phyloP scores from a whole-genome alignment of 2,797 vertebrate genomes.

The Gila robusta region DNA sequence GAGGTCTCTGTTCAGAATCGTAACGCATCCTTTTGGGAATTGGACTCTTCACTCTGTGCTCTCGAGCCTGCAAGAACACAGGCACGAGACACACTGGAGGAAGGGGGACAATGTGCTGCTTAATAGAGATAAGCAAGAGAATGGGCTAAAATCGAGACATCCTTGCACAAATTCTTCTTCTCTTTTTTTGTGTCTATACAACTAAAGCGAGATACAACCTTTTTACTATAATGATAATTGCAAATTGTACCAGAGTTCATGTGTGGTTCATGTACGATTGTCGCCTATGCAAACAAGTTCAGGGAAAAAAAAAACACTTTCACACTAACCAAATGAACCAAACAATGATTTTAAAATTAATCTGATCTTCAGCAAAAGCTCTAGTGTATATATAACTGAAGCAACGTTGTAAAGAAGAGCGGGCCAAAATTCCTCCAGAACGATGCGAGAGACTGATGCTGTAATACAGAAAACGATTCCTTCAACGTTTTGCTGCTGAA shows the following conservation, averaged over 20 bases:
- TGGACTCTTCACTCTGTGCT: slow-evolving; percentile 4
- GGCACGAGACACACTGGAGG: not conserved
- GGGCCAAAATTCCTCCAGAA: too few relatives aligned
- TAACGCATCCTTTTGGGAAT: slow-evolving; percentile 17
- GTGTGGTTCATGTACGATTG: not conserved
- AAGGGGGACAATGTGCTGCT: not conserved
- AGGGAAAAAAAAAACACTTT: not conserved
- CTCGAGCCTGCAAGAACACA: slow-evolving; percentile 10
- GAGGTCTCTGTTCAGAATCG: slow-evolving; percentile 1
- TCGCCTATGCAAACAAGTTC: not conserved
- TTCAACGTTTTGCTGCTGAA: too few relatives aligned
- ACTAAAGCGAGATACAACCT: not conserved
- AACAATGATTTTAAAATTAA: not conserved
- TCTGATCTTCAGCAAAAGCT: too few relatives aligned
- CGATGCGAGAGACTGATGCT: too few relatives aligned
- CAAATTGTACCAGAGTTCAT: not conserved
- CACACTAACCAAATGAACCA: not conserved
- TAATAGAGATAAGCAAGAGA: slow-evolving; percentile 1
- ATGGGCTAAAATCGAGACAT: slow-evolving; percentile 3
- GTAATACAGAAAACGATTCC: too few relatives aligned
- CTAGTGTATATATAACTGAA: too few relatives aligned
- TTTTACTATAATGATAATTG: slow-evolving; percentile 14
- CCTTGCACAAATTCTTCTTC: not conserved
- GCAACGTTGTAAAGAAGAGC: too few relatives aligned
- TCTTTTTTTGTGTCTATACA: not conserved